These are phyloP conservation scores for Pandemis heparana DNA, from an alignment of 2,888 invertebrate species.

Conservation along the genomic window DNA sequence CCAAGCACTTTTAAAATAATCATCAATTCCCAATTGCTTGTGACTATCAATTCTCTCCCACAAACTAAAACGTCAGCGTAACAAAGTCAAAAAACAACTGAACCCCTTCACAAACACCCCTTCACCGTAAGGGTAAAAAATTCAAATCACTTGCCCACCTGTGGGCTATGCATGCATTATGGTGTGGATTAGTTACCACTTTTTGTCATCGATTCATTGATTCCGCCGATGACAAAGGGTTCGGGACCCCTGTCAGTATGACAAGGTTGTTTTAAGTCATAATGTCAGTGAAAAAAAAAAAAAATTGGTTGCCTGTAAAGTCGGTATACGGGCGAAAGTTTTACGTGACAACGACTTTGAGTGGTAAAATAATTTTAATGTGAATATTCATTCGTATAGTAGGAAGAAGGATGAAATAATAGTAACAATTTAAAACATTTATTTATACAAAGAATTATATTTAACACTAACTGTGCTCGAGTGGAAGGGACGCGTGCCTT, in stretches of 20 bases:
- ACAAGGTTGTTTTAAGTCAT: conserved; percentile 17
- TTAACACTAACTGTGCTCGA: too few relatives aligned
- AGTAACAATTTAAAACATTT: too few relatives aligned
- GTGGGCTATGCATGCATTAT: conserved; percentile 76
- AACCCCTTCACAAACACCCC: not conserved
- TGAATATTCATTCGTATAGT: too few relatives aligned
- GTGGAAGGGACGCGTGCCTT: too few relatives aligned
- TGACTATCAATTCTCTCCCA: not conserved
- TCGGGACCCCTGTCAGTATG: conserved; percentile 27
- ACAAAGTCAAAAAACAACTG: not conserved
- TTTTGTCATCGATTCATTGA: conserved; percentile 40
- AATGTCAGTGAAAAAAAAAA: not conserved
- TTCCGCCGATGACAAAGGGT: conserved; percentile 29
- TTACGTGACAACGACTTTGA: too few relatives aligned
- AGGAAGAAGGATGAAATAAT: too few relatives aligned
- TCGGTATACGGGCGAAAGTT: too few relatives aligned
- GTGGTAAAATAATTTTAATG: too few relatives aligned
- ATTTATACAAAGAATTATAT: too few relatives aligned
- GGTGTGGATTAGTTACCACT: conserved; percentile 75
- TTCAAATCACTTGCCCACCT: conserved; percentile 81
- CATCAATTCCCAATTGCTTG: too few relatives aligned
- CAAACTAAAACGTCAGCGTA: not conserved
- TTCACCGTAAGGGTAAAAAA: conserved; percentile 59
- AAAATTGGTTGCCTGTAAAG: too few relatives aligned
- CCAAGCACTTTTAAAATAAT: too few relatives aligned